phyloP scores from a whole-genome alignment of 2,888 invertebrate genomes.

The Pollenia labialis region DNA sequence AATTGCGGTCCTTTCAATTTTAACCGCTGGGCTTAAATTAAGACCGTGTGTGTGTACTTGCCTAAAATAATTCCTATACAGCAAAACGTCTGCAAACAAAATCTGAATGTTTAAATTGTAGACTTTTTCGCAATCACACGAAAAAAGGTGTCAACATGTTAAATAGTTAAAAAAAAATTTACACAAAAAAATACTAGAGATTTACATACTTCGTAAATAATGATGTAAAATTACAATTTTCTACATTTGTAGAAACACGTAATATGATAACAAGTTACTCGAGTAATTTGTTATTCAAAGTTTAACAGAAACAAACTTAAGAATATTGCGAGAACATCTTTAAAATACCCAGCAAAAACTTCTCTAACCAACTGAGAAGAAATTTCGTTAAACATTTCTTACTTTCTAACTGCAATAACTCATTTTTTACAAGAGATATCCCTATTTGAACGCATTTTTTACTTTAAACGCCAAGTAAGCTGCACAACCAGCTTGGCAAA shows the following conservation, averaged over 20 bases:
- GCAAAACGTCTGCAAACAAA: slow-evolving; percentile 2
- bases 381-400: too few relatives aligned
- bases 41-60: slow-evolving; percentile 6
- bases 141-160: slow-evolving; percentile 63
- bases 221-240: background rate
- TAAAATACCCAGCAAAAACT: too few relatives aligned
- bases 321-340: background rate
- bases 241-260: background rate
- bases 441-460: too few relatives aligned
- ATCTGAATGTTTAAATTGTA: slow-evolving; percentile 36
- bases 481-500: too few relatives aligned
- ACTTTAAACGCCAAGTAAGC: too few relatives aligned
- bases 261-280: slow-evolving; percentile 23
- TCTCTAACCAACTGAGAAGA: too few relatives aligned
- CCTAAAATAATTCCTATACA: slow-evolving; percentile 33
- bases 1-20: too few relatives aligned
- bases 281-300: slow-evolving; percentile 11
- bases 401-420: too few relatives aligned
- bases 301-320: background rate
- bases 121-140: slow-evolving; percentile 42
- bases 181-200: background rate
- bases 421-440: too few relatives aligned
- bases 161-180: slow-evolving; percentile 19
- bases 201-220: background rate
- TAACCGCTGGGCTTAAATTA: background rate